A percentile compares a stretch with the other conserved stretches of the same genome.
These are phyloP conservation scores for Malurus leucopterus DNA, from an alignment of 2,797 vertebrate genomes.

Conservation along the genomic window DNA sequence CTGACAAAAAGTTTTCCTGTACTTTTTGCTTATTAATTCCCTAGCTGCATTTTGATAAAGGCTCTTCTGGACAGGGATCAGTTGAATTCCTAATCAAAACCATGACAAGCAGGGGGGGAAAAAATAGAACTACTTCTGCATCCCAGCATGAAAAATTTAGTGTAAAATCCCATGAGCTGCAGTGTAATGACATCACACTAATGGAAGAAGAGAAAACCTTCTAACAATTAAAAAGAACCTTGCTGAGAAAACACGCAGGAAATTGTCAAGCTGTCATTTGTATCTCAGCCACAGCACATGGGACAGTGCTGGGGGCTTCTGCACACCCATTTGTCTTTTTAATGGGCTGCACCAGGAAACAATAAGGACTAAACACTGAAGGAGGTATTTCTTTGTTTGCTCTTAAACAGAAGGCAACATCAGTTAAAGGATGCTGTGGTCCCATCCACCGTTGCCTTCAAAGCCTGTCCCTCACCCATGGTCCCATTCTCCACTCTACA, in stretches of 20 bases:
- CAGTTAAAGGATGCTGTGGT: background rate
- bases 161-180: constrained; percentile 17
- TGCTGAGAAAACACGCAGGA: constrained; percentile 17
- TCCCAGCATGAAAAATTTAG: constrained; percentile 43
- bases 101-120: background rate
- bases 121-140: background rate
- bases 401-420: constrained; percentile 1
- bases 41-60: background rate
- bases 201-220: constrained; percentile 32
- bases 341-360: constrained; percentile 6
- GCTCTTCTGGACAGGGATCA: constrained; percentile 40
- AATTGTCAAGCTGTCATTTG: constrained; percentile 28
- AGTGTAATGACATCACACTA: constrained; percentile 39
- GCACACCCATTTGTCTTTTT: constrained; percentile 21
- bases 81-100: constrained; percentile 56
- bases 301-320: background rate
- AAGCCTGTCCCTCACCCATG: background rate
- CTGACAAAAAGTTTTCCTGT: background rate
- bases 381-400: background rate
- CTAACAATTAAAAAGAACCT: constrained; percentile 46
- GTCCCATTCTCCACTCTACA: background rate
- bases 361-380: background rate
- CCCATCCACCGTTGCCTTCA: background rate
- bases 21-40: constrained; percentile 46
- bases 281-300: background rate